Conservation (phyloP, 2,113 vertebrate genomes). For the Proteles cristata region DNA sequence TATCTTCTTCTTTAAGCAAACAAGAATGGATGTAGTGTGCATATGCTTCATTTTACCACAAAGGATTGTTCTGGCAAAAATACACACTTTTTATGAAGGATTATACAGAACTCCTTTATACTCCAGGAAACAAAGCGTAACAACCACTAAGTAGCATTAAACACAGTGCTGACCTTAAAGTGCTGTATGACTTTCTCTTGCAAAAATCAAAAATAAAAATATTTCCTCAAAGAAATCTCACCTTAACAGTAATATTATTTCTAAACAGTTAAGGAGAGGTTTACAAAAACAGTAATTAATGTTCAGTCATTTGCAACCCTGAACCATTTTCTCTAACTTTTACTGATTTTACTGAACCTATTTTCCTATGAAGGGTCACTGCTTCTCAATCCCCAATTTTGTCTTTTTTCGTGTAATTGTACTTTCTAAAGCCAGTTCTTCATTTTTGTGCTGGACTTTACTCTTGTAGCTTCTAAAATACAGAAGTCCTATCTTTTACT, state of each 20-base stretch:
- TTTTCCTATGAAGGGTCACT: constrained; percentile 41
- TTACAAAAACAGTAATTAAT: background rate
- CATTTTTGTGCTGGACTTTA: background rate
- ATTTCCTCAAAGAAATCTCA: background rate
- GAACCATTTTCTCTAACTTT: background rate
- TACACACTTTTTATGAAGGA: background rate
- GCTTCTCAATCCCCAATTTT: background rate
- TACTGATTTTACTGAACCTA: background rate
- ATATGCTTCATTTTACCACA: background rate
- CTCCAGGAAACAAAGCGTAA: background rate
- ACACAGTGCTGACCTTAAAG: background rate
- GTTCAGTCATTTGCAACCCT: background rate
- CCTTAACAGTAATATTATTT: background rate
- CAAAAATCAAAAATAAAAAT: background rate
- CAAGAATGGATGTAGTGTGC: background rate
- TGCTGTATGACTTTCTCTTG: background rate
- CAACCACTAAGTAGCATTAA: background rate
- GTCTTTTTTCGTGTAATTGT: constrained; percentile 11
- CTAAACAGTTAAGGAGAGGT: background rate
- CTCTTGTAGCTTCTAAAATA: constrained; percentile 51
- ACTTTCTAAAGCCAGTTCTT: constrained; percentile 24
- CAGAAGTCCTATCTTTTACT: constrained; percentile 55
- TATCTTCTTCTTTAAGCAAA: background rate
- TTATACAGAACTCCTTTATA: background rate
- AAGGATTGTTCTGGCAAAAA: background rate